These are phyloP conservation scores for Archegozetes longisetosus DNA, from an alignment of 1,140 invertebrate species.

Conservation along the genomic window DNA sequence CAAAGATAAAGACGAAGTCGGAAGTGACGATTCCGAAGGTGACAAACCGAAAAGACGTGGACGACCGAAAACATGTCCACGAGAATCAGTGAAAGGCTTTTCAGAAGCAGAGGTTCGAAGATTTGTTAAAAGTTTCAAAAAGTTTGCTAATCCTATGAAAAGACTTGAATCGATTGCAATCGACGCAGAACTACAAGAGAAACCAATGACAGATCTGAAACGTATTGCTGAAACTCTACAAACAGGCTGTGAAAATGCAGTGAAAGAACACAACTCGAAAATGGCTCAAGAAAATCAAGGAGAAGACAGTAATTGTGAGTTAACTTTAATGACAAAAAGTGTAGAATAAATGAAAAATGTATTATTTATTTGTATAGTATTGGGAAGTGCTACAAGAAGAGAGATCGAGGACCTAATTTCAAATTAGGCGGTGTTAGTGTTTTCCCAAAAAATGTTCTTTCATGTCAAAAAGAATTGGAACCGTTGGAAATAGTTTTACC, in stretches of 20 bases:
- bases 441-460: slow-evolving; percentile 77
- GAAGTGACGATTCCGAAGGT: slow-evolving; percentile 50
- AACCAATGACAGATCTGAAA: slow-evolving; percentile 68
- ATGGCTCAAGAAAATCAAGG: too few relatives aligned
- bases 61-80: slow-evolving; percentile 40
- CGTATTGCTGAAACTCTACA: slow-evolving; percentile 69
- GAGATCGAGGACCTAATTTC: slow-evolving; percentile 60
- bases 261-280: too few relatives aligned
- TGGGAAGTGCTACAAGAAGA: slow-evolving; percentile 40
- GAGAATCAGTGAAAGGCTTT: slow-evolving; percentile 67
- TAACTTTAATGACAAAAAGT: not conserved
- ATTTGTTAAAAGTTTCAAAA: slow-evolving; percentile 76
- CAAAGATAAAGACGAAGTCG: too few relatives aligned
- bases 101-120: slow-evolving; percentile 53
- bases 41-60: slow-evolving; percentile 65
- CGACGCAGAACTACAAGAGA: slow-evolving; percentile 91
- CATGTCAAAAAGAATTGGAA: slow-evolving; percentile 72
- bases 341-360: slow-evolving; percentile 8
- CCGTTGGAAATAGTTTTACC: slow-evolving; percentile 69
- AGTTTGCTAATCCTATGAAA: slow-evolving; percentile 73
- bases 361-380: slow-evolving; percentile 6
- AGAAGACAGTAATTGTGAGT: slow-evolving; percentile 1
- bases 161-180: slow-evolving; percentile 81
- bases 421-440: slow-evolving; percentile 84
- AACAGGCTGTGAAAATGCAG: slow-evolving; percentile 58